Conservation (phyloP, 2,888 invertebrate genomes). For the Trichopria drosophilae region DNA sequence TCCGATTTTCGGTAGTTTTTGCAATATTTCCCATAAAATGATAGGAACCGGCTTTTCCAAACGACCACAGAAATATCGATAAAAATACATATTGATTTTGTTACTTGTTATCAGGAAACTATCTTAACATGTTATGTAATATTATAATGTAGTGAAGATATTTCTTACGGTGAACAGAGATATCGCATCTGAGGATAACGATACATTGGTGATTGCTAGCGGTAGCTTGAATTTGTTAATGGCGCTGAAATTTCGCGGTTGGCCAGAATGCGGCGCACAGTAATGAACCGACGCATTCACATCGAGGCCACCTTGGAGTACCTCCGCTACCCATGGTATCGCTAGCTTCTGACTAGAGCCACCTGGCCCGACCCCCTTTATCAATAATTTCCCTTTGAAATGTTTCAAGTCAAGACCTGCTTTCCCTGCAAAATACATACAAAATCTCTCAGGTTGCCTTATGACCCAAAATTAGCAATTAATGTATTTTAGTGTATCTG, state of each 20-base stretch:
- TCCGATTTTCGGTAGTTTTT: no score
- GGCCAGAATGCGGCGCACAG: conserved; percentile 52
- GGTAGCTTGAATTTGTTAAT: conserved; percentile 76
- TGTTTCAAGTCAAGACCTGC: conserved; percentile 62
- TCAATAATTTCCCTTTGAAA: conserved; percentile 63
- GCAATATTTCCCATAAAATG: no score
- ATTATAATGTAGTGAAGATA: conserved; percentile 6
- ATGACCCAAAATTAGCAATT: no score
- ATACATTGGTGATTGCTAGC: conserved; percentile 72
- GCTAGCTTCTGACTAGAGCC: conserved; percentile 57
- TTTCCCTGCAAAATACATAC: conserved; percentile 59
- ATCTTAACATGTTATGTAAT: no score
- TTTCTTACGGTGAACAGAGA: conserved; percentile 65
- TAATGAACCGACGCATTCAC: conserved; percentile 64
- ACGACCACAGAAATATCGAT: no score
- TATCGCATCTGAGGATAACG: conserved; percentile 65
- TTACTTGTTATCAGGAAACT: no score
- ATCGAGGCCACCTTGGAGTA: conserved; percentile 64
- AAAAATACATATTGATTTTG: no score
- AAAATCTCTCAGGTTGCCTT: no score
- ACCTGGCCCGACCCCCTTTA: conserved; percentile 58
- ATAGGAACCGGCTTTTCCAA: no score
- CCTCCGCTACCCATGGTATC: conserved; percentile 69
- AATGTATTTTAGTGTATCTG: no score
- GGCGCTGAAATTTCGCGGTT: conserved; percentile 64